These are phyloP conservation scores for Neuroterus valhalla DNA, from an alignment of 1,140 invertebrate species.

Conservation along the genomic window DNA sequence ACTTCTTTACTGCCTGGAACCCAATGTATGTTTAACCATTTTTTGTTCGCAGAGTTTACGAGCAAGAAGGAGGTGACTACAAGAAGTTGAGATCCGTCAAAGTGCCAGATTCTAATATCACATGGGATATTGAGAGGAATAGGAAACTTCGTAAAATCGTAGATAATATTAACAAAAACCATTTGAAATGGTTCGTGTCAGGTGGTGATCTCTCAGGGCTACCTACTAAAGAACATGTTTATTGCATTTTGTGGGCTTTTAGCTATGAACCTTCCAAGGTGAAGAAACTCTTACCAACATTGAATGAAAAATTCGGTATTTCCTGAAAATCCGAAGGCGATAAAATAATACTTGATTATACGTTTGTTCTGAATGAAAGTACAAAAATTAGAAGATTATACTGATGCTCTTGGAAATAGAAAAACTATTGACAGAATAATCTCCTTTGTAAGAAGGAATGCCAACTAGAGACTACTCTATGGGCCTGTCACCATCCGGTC, in stretches of 20 bases:
- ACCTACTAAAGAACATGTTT: slow-evolving; percentile 62
- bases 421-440: too few relatives aligned
- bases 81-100: slow-evolving; percentile 63
- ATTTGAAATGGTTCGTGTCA: slow-evolving; percentile 43
- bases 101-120: slow-evolving; percentile 56
- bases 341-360: too few relatives aligned
- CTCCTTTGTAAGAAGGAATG: too few relatives aligned
- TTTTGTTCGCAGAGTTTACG: too few relatives aligned
- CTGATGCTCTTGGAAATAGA: too few relatives aligned
- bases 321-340: too few relatives aligned
- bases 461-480: too few relatives aligned
- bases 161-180: slow-evolving; percentile 53
- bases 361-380: too few relatives aligned
- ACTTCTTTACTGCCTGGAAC: too few relatives aligned
- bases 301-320: slow-evolving; percentile 57
- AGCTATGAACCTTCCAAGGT: slow-evolving; percentile 65
- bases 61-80: slow-evolving; percentile 59
- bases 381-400: too few relatives aligned
- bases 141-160: slow-evolving; percentile 53
- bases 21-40: too few relatives aligned
- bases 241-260: slow-evolving; percentile 69
- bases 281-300: slow-evolving; percentile 61
- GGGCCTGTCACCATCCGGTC: too few relatives aligned
- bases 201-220: slow-evolving; percentile 60
- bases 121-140: slow-evolving; percentile 71